Evolutionary conservation across 23 tunicate species (phyloP), one percentile per base, ranked within the genome.

Genomic region (Trididemnum clinides): DNA sequence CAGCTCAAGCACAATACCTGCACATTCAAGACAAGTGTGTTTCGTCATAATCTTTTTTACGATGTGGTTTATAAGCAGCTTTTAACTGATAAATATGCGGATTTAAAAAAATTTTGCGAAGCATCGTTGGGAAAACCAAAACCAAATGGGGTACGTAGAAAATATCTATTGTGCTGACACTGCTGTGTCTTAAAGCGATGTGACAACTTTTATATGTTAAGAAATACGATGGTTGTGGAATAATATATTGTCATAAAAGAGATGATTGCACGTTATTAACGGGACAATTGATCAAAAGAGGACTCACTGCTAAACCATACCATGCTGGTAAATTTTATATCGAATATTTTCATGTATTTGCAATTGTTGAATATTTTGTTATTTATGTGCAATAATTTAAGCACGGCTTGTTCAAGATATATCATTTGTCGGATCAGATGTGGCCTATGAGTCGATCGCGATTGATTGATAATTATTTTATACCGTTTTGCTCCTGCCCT

Each of bases 301-400:
- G 99, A 20, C 36, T 95, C 22, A 59, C 34, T 39, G 95, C 99
- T 5, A 90, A 90, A 62, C 62, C 99, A 23, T 97, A 97, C 54
- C 99, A 97, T 81, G 99, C 99, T 23, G 97, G 95, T 90, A 59
- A 12, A 12, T 25, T 2, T n/a, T n/a, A n/a, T n/a, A n/a, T n/a
- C n/a, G n/a, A n/a, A n/a, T n/a, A n/a, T n/a, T n/a, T n/a, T n/a
- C n/a, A n/a, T n/a, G n/a, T n/a, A n/a, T n/a, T n/a, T n/a, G n/a
- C n/a, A n/a, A n/a, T n/a, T n/a, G n/a, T n/a, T n/a, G n/a, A n/a
- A n/a, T n/a, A n/a, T n/a, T n/a, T n/a, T n/a, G n/a, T n/a, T n/a
- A n/a, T n/a, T n/a, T n/a, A n/a, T n/a, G n/a, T n/a, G n/a, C n/a
- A n/a, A n/a, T n/a, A n/a, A n/a, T n/a, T n/a, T n/a, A n/a, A n/a